A percentile compares a stretch with the other conserved stretches of the same genome.
These are phyloP conservation scores for Drosophila mayaguana DNA, from an alignment of 2,888 invertebrate genomes.

Conservation along the genomic window DNA sequence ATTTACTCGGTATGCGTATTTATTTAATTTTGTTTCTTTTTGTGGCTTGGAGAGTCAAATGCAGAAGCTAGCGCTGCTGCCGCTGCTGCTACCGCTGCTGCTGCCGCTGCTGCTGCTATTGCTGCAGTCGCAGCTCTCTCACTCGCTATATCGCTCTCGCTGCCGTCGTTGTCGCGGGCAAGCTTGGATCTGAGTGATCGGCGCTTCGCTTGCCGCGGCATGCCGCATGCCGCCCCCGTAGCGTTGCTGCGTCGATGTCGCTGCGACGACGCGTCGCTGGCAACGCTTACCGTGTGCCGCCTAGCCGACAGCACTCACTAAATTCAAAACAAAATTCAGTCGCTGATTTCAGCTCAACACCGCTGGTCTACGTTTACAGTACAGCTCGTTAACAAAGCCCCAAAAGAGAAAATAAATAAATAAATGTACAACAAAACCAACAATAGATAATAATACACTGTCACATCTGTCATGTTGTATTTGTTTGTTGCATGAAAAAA, in stretches of 20 bases:
- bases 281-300: conserved; percentile 45
- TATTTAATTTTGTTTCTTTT: conserved; percentile 1
- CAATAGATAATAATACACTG: conserved; percentile 33
- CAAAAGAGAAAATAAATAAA: conserved; percentile 10
- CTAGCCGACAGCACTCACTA: conserved; percentile 64
- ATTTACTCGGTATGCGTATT: neutral
- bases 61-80: conserved; percentile 1
- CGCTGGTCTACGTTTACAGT: conserved; percentile 62
- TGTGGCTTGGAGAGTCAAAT: conserved; percentile 16
- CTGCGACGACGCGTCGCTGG: conserved; percentile 4
- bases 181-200: conserved; percentile 3
- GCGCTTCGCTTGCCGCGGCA: neutral
- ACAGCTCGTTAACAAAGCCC: conserved; percentile 47
- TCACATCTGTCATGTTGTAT: conserved; percentile 24
- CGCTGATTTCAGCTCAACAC: conserved; percentile 81
- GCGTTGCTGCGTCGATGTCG: neutral
- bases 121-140: neutral
- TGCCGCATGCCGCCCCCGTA: conserved; percentile 3
- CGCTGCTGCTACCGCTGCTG: neutral
- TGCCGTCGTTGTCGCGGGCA: neutral
- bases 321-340: conserved; percentile 80
- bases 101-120: neutral
- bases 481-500: conserved; percentile 10
- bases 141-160: conserved; percentile 1
- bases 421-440: conserved; percentile 5